Evolutionary conservation across 2,113 vertebrate genomes (phyloP).

Genomic region (Cynoglossus semilaevis): DNA sequence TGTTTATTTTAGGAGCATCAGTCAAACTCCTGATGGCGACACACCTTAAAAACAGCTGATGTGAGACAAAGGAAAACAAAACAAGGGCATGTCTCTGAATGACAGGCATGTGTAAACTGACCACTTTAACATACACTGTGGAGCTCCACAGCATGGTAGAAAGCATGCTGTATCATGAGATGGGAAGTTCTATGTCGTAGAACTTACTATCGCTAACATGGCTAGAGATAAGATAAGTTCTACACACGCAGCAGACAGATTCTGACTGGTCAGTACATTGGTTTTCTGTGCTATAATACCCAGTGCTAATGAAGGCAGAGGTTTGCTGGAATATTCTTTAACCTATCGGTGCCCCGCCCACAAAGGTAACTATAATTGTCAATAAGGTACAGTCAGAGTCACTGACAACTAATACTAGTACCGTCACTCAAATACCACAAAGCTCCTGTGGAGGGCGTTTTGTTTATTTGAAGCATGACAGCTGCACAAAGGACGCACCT

Average conservation of each 20-base stretch:
- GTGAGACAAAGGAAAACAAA: constrained; percentile 36
- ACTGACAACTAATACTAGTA: constrained; percentile 12
- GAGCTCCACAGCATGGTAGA: no score
- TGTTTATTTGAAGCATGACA: constrained; percentile 11
- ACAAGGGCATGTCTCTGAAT: background rate
- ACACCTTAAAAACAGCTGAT: constrained; percentile 41
- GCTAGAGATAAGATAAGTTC: no score
- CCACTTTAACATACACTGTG: no score
- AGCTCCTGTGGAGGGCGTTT: constrained; percentile 2
- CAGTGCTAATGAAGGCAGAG: no score
- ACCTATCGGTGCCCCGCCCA: no score
- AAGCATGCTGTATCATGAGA: no score
- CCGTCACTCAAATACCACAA: constrained; percentile 8
- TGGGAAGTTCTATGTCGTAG: no score
- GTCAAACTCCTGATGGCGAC: constrained; percentile 27
- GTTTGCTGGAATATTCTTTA: no score
- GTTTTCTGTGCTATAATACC: no score
- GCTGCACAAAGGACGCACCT: constrained; percentile 14
- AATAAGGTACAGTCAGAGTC: background rate
- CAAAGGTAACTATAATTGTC: background rate
- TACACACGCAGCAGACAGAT: no score
- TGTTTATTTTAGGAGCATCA: constrained; percentile 35
- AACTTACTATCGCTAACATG: no score
- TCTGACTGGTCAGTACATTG: no score
- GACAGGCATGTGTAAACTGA: constrained; percentile 14